These are phyloP conservation scores for Drosophila bipectinata DNA, from an alignment of 1,140 invertebrate species.

Conservation along the genomic window DNA sequence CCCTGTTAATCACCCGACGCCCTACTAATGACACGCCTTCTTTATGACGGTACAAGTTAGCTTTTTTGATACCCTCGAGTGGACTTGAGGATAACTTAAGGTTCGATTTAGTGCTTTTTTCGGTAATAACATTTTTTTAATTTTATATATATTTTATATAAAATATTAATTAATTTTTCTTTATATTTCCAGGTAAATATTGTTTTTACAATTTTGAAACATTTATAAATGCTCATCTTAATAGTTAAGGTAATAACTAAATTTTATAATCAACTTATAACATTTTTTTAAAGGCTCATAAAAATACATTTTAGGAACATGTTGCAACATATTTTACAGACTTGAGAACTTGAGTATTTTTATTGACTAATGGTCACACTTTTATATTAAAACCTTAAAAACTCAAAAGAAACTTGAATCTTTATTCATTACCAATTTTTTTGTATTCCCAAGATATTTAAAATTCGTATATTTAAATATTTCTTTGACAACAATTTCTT, in stretches of 20 bases:
- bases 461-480: not conserved
- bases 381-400: too few species aligned
- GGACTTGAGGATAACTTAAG: not conserved
- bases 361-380: too few species aligned
- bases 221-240: too few species aligned
- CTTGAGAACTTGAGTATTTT: too few species aligned
- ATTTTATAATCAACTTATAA: too few species aligned
- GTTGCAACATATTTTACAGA: too few species aligned
- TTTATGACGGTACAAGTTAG: slow-evolving; percentile 9
- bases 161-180: not conserved
- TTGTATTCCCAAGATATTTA: not conserved
- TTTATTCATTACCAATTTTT: not conserved
- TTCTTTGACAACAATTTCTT: not conserved
- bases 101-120: too few species aligned
- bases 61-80: slow-evolving; percentile 10
- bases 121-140: not conserved
- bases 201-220: not conserved
- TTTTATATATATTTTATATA: not conserved
- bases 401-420: not conserved
- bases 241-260: too few species aligned
- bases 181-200: not conserved
- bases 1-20: slow-evolving; percentile 32
- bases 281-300: too few species aligned
- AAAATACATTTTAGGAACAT: too few species aligned
- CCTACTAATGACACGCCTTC: slow-evolving; percentile 8